Percentiles rank a stretch among this genome's conserved stretches.
phyloP scores from a whole-genome alignment of 1,140 invertebrate species.

The Orchesella cincta region DNA sequence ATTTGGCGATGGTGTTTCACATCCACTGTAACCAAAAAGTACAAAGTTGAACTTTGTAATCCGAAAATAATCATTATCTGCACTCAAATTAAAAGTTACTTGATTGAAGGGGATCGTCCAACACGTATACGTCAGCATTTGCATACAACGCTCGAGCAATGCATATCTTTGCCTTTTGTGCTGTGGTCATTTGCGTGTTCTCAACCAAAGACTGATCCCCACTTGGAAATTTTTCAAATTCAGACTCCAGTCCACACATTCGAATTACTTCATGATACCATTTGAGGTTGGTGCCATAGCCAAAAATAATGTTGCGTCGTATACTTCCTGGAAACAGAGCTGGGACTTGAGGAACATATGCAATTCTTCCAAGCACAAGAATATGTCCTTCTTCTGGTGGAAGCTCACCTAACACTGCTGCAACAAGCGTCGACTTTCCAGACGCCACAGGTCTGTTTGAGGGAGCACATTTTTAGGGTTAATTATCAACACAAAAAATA shows the following conservation, averaged over 20 bases:
- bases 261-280: neutral
- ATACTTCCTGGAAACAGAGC: neutral
- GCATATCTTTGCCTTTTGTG: slow-evolving; percentile 62
- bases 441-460: neutral
- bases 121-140: slow-evolving; percentile 60
- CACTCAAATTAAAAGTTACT: neutral
- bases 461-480: neutral
- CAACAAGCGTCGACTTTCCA: neutral
- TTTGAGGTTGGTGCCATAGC: neutral
- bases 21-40: neutral
- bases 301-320: slow-evolving; percentile 13
- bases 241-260: neutral
- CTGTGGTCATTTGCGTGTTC: neutral
- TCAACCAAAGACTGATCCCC: neutral
- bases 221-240: neutral
- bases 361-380: neutral
- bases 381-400: neutral
- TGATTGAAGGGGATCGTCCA: slow-evolving; percentile 59
- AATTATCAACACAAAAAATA: neutral
- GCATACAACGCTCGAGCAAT: slow-evolving; percentile 65
- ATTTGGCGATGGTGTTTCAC: neutral
- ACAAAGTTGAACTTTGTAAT: neutral
- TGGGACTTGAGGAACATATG: slow-evolving; percentile 11
- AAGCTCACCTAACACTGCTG: neutral
- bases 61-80: neutral